Base-by-base conservation (phyloP, 1,140 invertebrate genomes). In the Tribolium castaneum region DNA sequence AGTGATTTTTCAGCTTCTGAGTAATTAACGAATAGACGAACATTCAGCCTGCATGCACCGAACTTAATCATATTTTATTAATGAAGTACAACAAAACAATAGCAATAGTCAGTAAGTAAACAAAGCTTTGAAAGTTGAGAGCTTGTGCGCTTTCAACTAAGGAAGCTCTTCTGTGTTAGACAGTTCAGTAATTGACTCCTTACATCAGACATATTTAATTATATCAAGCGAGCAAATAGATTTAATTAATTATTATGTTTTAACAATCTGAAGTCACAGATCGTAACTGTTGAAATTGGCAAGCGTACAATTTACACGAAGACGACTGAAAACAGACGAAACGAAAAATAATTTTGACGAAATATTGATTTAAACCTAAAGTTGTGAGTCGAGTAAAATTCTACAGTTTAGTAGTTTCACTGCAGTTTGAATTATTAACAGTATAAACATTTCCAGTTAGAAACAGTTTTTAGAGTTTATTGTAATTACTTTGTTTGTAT, bases 131-230 rank as follows among this genome's bases (percentile, higher is more conserved):
- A 73, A 73, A 73, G 49, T 73, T 73, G 71, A 54, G 22, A 54
- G 71, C 22, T 22, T 5, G 34, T 52, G 25, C 13, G 49, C 71
- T 73, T 73, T 73, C 71, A 73, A 52, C 71, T 73, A 34, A 54
- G 71, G 71, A 73, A 52, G 71, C 71, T 73, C 49, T 54, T 50
- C 71, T 73, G 71, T 73, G 25, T 30, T 52, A 73, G 71, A 73
- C 71, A 73, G 49, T 52, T 73, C 49, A 73, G 49, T 73, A 73
- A 73, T 73, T 73, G 71, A 73, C 71, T 73, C 52, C 71, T 73
- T 73, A 73, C 30, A 73, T 73, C 30, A 73, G 52, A 51, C 25
- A 49, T 73, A 73, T 54, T 73, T 54, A 35, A 73, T 73, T 73
- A 52, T 54, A 73, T 22, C 52, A 54, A 54, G 52, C 52, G 12